Evolutionary conservation across 2,888 invertebrate species (phyloP).

Genomic region (Ennomos erosarius): DNA sequence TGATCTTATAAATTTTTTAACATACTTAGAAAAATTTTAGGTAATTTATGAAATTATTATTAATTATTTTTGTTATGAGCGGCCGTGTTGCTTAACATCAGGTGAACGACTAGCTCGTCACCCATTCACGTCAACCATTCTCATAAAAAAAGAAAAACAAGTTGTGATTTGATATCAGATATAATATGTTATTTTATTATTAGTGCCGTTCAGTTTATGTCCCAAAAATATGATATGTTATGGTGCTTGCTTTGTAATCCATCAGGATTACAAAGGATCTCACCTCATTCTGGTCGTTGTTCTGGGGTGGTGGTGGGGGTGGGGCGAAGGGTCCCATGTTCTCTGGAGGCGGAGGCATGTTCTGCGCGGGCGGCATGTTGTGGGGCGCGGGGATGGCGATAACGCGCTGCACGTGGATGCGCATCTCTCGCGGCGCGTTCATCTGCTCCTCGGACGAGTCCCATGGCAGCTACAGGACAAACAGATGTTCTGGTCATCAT

Average conservation of each 20-base stretch:
- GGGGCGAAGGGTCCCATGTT: slow-evolving; percentile 54
- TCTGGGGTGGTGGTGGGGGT: slow-evolving; percentile 70
- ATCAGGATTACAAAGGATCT: slow-evolving; percentile 8
- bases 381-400: slow-evolving; percentile 76
- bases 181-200: too few species aligned
- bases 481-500: slow-evolving; percentile 7
- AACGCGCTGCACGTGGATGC: slow-evolving; percentile 82
- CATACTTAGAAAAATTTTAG: too few species aligned
- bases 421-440: slow-evolving; percentile 74
- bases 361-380: slow-evolving; percentile 70
- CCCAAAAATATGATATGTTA: too few species aligned
- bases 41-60: too few species aligned
- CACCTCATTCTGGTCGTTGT: slow-evolving; percentile 67
- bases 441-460: slow-evolving; percentile 80
- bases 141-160: too few species aligned
- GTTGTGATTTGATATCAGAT: too few species aligned
- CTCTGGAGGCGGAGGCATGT: slow-evolving; percentile 56
- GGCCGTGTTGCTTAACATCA: too few species aligned
- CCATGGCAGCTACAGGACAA: slow-evolving; percentile 73
- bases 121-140: too few species aligned
- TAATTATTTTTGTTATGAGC: too few species aligned
- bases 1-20: neutral
- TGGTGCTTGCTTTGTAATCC: too few species aligned
- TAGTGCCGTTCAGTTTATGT: too few species aligned
- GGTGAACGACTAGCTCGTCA: too few species aligned